These are phyloP conservation scores for Temnopleurus reevesii DNA, from an alignment of 53 echinoderm and acorn worm species.

Conservation along the genomic window DNA sequence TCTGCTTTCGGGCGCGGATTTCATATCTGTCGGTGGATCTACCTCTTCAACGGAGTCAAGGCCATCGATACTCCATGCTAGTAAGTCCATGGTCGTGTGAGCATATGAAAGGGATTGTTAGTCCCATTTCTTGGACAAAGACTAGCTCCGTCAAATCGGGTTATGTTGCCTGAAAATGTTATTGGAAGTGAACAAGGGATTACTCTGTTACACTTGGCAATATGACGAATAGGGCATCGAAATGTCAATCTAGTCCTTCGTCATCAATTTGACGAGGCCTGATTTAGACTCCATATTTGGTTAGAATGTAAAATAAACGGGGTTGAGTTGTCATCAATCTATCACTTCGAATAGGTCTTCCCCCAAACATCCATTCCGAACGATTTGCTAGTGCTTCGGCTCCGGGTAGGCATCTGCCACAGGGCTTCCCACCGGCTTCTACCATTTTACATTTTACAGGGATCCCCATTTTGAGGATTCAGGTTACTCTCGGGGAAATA, in stretches of 20 bases:
- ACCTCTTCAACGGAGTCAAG: too few species aligned
- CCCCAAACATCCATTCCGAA: not conserved
- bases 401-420: too few species aligned
- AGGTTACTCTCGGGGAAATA: too few species aligned
- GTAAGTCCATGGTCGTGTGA: too few species aligned
- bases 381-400: not conserved
- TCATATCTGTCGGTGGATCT: too few species aligned
- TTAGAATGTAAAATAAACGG: not conserved
- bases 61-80: too few species aligned
- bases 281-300: constrained; percentile 14
- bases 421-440: not conserved
- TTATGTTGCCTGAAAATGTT: constrained; percentile 47
- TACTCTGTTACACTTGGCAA: not conserved
- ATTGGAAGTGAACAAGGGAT: constrained; percentile 41
- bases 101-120: not conserved
- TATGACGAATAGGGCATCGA: not conserved
- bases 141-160: constrained; percentile 3
- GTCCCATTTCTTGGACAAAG: not conserved
- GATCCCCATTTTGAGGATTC: too few species aligned
- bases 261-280: constrained; percentile 31
- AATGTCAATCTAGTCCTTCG: not conserved
- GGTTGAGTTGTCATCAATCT: not conserved
- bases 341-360: not conserved
- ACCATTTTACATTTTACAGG: too few species aligned
- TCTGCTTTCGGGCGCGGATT: too few species aligned